These are phyloP conservation scores for Halcyon smyrnensis DNA, from an alignment of 2,797 vertebrate species.

Conservation along the genomic window DNA sequence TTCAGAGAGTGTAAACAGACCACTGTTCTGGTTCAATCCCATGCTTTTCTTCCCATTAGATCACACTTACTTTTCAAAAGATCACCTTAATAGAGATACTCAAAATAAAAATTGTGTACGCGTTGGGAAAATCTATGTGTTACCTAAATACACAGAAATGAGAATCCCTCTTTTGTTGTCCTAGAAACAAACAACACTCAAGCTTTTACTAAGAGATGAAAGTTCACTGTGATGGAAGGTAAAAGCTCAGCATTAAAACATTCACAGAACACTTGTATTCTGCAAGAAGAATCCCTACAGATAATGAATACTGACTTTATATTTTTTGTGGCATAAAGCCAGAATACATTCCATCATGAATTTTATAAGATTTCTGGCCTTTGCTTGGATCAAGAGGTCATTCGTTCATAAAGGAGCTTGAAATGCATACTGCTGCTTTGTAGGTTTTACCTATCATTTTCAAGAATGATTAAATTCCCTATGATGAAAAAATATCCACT, in stretches of 20 bases:
- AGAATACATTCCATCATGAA: background rate
- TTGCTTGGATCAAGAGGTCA: background rate
- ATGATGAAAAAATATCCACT: background rate
- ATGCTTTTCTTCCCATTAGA: background rate
- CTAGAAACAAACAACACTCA: background rate
- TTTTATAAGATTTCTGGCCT: background rate
- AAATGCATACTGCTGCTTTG: background rate
- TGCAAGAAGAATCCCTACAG: background rate
- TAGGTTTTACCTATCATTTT: background rate
- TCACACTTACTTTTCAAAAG: background rate
- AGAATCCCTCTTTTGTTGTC: background rate
- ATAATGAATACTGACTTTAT: background rate
- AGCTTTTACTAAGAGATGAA: background rate
- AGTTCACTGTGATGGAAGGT: background rate
- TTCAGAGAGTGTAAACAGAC: background rate
- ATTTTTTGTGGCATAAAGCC: background rate
- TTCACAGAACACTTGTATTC: background rate
- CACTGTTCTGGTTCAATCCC: background rate
- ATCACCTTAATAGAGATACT: background rate
- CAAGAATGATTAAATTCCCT: background rate
- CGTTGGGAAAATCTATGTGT: background rate
- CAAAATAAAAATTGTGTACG: background rate
- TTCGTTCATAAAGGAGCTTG: background rate
- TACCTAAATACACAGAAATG: background rate
- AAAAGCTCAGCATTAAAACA: background rate